phyloP scores from a whole-genome alignment of 92 coral and sea anemone species.

The Plumapathes pennacea region DNA sequence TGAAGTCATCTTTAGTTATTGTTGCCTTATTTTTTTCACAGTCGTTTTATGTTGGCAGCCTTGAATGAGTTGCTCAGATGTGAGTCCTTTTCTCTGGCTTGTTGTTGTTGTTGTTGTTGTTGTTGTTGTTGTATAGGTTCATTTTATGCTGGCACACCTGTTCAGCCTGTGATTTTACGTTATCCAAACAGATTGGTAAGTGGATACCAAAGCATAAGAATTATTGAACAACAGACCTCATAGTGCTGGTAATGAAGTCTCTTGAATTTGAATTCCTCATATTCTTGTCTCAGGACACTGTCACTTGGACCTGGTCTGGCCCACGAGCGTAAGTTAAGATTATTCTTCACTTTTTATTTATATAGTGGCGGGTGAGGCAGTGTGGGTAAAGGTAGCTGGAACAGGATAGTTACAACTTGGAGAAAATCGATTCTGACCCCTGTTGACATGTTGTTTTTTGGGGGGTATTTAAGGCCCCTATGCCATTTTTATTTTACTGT shows the following conservation, averaged over 20 bases:
- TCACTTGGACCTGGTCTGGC: conserved; percentile 89
- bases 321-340: conserved; percentile 75
- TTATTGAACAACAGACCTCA: not conserved
- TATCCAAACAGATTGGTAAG: conserved; percentile 76
- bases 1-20: no score
- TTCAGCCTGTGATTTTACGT: conserved; percentile 68
- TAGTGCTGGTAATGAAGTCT: not conserved
- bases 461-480: no score
- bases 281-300: conserved; percentile 52
- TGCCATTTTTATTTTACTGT: no score
- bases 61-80: no score
- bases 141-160: conserved; percentile 69
- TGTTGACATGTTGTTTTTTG: no score
- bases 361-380: not conserved
- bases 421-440: no score
- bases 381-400: no score
- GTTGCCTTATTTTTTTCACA: no score
- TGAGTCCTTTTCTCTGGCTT: no score
- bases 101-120: no score
- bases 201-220: not conserved
- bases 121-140: conserved; percentile 43
- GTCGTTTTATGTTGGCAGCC: no score
- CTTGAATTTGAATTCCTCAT: not conserved
- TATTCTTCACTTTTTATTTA: not conserved
- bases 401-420: no score